Conservation (phyloP, 1,140 invertebrate genomes). For the Drosophila repletoides region DNA sequence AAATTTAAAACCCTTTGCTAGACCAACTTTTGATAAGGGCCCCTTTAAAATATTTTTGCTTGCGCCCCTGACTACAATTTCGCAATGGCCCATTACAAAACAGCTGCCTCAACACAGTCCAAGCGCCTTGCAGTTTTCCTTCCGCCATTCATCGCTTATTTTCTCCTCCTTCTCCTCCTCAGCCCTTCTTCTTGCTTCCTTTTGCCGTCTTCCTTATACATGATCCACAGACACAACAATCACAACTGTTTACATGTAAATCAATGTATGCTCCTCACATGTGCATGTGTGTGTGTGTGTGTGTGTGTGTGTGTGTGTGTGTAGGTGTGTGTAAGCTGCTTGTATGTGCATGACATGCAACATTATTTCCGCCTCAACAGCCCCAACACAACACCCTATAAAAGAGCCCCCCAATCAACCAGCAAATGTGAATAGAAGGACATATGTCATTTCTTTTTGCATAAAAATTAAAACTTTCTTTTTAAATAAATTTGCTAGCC, state of each 20-base stretch:
- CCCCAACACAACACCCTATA: neutral
- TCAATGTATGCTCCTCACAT: conserved; percentile 36
- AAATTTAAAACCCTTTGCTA: too few species aligned
- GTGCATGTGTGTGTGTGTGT: conserved; percentile 11
- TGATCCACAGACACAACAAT: conserved; percentile 36
- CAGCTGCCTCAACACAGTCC: too few species aligned
- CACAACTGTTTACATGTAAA: conserved; percentile 50
- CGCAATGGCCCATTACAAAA: too few species aligned
- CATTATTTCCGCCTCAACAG: conserved; percentile 41
- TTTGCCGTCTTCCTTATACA: neutral
- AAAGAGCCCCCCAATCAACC: neutral
- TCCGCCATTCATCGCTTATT: too few species aligned
- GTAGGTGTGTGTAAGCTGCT: conserved; percentile 17
- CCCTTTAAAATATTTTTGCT: too few species aligned
- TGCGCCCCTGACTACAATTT: too few species aligned
- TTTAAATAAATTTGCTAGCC: too few species aligned
- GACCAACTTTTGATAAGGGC: too few species aligned
- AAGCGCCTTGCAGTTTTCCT: too few species aligned
- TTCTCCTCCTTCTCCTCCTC: neutral
- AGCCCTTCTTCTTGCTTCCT: neutral
- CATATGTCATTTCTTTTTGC: too few species aligned
- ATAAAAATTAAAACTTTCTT: too few species aligned
- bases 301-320: neutral
- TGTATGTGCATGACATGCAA: conserved; percentile 47
- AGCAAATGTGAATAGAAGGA: too few species aligned